These are phyloP conservation scores for Morinoia aosen DNA, from an alignment of 2,888 invertebrate species.

Conservation along the genomic window DNA sequence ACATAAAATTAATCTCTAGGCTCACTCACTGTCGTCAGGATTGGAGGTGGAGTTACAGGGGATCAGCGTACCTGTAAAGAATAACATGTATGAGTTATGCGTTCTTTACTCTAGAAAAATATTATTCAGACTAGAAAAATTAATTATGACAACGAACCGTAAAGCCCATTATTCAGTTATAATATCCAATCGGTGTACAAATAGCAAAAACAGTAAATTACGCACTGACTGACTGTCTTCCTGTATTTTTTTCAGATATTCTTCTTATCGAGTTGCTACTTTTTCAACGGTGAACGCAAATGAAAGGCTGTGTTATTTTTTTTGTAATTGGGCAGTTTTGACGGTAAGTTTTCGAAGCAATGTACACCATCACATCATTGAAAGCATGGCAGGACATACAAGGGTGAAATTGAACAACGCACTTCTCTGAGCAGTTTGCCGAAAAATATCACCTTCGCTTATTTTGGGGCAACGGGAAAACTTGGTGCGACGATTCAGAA, in stretches of 20 bases:
- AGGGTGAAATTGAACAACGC: background rate
- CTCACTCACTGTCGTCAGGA: background rate
- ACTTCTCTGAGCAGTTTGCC: background rate
- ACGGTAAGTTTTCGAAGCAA: background rate
- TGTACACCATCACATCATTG: background rate
- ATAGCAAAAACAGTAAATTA: background rate
- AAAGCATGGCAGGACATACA: background rate
- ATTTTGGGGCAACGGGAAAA: background rate
- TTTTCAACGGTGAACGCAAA: too few relatives aligned
- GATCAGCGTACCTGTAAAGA: conserved; percentile 22
- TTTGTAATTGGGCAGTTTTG: too few relatives aligned
- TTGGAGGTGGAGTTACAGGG: background rate
- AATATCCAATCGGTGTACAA: background rate
- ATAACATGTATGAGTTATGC: background rate
- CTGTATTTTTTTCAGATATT: too few relatives aligned
- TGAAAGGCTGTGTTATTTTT: too few relatives aligned
- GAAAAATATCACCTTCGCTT: background rate
- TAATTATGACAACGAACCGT: background rate
- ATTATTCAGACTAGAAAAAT: background rate
- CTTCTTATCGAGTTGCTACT: too few relatives aligned
- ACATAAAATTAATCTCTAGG: background rate
- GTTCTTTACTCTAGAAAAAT: background rate
- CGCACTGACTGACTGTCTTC: too few relatives aligned
- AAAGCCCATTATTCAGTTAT: background rate
- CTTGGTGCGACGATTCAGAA: background rate